phyloP scores from a whole-genome alignment of 2,113 vertebrate genomes.

The Amazona vittata region DNA sequence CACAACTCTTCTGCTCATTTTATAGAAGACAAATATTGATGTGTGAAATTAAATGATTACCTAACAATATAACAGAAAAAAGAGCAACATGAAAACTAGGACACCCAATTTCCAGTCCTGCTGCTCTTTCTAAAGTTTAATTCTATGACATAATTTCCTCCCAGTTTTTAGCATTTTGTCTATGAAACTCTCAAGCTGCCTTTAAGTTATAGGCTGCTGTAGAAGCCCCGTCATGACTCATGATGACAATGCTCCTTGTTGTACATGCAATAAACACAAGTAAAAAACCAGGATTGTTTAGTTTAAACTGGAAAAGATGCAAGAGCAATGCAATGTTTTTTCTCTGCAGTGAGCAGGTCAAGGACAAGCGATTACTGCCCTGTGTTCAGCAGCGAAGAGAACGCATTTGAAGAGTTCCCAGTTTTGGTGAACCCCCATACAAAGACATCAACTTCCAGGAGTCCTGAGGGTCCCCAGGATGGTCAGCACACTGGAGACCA shows the following conservation, averaged over 20 bases:
- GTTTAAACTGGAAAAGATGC: neutral
- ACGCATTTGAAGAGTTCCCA: neutral
- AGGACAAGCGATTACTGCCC: neutral
- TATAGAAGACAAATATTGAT: neutral
- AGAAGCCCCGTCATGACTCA: neutral
- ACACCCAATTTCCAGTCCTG: neutral
- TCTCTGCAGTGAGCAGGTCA: neutral
- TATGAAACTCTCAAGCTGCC: neutral
- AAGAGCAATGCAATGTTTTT: neutral
- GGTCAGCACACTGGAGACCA: neutral
- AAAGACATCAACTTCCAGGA: neutral
- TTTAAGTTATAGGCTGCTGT: neutral
- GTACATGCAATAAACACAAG: neutral
- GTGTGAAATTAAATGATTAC: neutral
- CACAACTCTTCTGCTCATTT: neutral
- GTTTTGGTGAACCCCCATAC: neutral
- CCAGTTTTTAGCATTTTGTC: neutral
- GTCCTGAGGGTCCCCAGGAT: neutral
- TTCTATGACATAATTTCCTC: neutral
- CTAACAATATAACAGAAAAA: neutral
- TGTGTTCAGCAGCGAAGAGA: neutral
- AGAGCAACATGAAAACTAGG: neutral
- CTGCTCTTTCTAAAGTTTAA: neutral
- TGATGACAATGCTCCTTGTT: neutral
- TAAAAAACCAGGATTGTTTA: neutral